phyloP scores from a whole-genome alignment of 2,797 vertebrate species.

The Schizopygopsis pylzovi region DNA sequence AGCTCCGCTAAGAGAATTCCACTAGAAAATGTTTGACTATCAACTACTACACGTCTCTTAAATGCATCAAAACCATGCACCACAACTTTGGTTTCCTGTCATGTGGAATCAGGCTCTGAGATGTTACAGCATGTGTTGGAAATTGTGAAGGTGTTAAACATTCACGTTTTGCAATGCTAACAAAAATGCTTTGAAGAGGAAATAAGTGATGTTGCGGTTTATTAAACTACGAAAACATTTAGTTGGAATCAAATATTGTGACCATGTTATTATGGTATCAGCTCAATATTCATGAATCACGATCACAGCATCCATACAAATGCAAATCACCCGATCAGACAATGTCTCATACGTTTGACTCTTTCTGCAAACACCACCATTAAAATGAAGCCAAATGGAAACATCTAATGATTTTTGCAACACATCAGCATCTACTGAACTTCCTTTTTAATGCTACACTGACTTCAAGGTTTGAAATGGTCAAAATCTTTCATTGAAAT shows the following conservation, averaged over 20 bases:
- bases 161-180: neutral
- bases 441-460: slow-evolving; percentile 21
- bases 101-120: neutral
- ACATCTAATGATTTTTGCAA: neutral
- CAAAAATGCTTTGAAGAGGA: neutral
- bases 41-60: neutral
- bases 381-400: neutral
- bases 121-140: neutral
- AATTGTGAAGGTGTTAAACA: neutral
- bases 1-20: neutral
- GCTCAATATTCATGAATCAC: neutral
- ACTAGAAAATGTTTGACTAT: neutral
- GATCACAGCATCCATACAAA: neutral
- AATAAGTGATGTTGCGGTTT: neutral
- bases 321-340: neutral
- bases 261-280: neutral
- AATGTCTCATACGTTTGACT: neutral
- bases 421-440: slow-evolving; percentile 15
- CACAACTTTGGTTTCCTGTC: slow-evolving; percentile 34
- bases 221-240: neutral
- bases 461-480: neutral
- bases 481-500: neutral
- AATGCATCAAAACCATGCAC: neutral
- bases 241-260: neutral
- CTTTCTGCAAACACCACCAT: neutral